phyloP scores from a whole-genome alignment of 1,140 invertebrate species.

The Micrasema minimum region DNA sequence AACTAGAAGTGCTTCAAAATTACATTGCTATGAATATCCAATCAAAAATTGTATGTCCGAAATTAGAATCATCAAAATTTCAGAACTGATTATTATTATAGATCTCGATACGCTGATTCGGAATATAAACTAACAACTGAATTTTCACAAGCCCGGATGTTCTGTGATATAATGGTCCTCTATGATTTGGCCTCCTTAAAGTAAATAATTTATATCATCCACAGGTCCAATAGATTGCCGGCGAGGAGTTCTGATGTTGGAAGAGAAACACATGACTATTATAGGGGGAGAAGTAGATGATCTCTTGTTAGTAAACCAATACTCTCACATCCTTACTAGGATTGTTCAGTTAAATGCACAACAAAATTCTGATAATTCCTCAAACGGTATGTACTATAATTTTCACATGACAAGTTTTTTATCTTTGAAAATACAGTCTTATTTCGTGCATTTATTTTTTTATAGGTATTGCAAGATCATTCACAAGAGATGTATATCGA shows the following conservation, averaged over 20 bases:
- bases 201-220: too few species aligned
- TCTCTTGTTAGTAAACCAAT: slow-evolving; percentile 69
- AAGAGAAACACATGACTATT: slow-evolving; percentile 71
- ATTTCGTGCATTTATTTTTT: slow-evolving; percentile 21
- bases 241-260: slow-evolving; percentile 76
- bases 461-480: slow-evolving; percentile 8
- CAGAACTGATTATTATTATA: too few species aligned
- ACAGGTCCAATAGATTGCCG: slow-evolving; percentile 77
- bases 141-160: too few species aligned
- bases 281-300: slow-evolving; percentile 81
- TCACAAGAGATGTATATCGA: slow-evolving; percentile 25
- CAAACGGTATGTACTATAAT: neutral
- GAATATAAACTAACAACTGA: too few species aligned
- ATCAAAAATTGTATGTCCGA: too few species aligned
- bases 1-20: too few species aligned
- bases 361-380: neutral
- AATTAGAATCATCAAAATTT: too few species aligned
- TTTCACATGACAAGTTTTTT: neutral
- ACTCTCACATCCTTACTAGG: slow-evolving; percentile 71
- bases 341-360: slow-evolving; percentile 8
- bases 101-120: too few species aligned
- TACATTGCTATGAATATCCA: too few species aligned
- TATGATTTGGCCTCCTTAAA: too few species aligned
- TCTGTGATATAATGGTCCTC: too few species aligned
- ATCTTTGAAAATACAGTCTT: too few species aligned